Evolutionary conservation across 2,113 vertebrate genomes (phyloP), one percentile per base, ranked within the genome.

Genomic region (Boleophthalmus pectinirostris): DNA sequence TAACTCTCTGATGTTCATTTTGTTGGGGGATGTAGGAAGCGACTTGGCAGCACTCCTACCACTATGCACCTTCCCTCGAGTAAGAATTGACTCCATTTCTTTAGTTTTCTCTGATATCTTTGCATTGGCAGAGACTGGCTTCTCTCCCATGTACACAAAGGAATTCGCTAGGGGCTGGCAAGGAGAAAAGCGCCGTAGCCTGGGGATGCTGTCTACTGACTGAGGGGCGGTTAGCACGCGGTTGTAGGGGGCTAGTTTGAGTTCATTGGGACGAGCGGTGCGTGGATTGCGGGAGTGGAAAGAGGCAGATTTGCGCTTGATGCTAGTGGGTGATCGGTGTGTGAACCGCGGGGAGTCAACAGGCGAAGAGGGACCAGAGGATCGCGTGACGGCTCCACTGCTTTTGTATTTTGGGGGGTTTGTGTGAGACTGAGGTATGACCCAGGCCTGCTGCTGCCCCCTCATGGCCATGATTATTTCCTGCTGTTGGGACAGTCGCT

Each of bases 391-490:
- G 43, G 73, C 93, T 45, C 68, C 81, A 7, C 29, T 95, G 92
- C 38, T 93, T 75, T 86, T 66, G 71, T 95, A 94, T 76, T 96
- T 96, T 79, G 95, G 96, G 47, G 96, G 95, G 29, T 94, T 95
- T 23, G 95, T 89, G 1, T 95, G 93, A 10, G 94, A 89, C 24
- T 96, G 94, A 66, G 95, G 94, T 70, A 96, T 95, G 63, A 96
- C 95, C 97, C 97, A 98, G 0, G 96, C 87, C 83, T 98, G 97
- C 80, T 91, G 96, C 23, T 98, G 95, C 83, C 97, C 97, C 66
- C 97, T 93, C 97, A 98, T 98, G 82, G 97, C 95, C 96, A 99
- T 97, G 79, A 99, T 93, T 83, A 97, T 94, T 70, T 98, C 97
- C 88, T 99, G 98, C 85, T 99, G 98, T 82, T 98, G 95, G 49